Percentiles rank a stretch among this genome's conserved stretches.
Evolutionary conservation across 2,797 vertebrate species (phyloP).

Genomic region (Notoglanidium macrostoma): DNA sequence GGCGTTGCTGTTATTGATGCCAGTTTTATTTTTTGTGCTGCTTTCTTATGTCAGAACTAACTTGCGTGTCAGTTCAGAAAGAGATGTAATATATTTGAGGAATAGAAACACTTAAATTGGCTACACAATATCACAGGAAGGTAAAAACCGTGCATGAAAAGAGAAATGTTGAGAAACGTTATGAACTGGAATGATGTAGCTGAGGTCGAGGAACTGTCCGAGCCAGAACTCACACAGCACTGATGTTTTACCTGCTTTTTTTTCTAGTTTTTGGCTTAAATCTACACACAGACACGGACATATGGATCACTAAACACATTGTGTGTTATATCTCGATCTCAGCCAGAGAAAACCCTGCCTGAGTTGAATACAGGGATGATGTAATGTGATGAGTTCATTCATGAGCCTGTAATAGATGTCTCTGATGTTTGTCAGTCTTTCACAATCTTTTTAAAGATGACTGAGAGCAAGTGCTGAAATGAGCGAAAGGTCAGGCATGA

Average conservation of each 20-base stretch:
- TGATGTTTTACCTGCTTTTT: not conserved
- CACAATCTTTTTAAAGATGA: conserved; percentile 4
- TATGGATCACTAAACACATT: not conserved
- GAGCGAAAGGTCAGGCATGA: conserved; percentile 30
- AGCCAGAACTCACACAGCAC: not conserved
- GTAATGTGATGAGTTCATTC: not conserved
- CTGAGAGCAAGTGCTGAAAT: not conserved
- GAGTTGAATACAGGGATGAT: not conserved
- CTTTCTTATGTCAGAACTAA: not conserved
- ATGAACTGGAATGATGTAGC: not conserved
- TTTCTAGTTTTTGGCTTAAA: not conserved
- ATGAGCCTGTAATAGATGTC: conserved; percentile 32
- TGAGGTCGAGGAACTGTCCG: not conserved
- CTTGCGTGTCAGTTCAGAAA: not conserved
- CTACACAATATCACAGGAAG: not conserved
- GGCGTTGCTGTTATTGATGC: not conserved
- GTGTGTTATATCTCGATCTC: not conserved
- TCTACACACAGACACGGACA: not conserved
- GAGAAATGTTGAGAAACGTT: not conserved
- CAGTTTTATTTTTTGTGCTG: not conserved
- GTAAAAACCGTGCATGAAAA: not conserved
- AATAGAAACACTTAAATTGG: not conserved
- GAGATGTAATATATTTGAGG: not conserved
- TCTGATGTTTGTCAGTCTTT: conserved; percentile 23
- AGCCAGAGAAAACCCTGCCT: not conserved